Evolutionary conservation across 2,888 invertebrate species (phyloP), one percentile per base, ranked within the genome.

Genomic region (Biston betularia): DNA sequence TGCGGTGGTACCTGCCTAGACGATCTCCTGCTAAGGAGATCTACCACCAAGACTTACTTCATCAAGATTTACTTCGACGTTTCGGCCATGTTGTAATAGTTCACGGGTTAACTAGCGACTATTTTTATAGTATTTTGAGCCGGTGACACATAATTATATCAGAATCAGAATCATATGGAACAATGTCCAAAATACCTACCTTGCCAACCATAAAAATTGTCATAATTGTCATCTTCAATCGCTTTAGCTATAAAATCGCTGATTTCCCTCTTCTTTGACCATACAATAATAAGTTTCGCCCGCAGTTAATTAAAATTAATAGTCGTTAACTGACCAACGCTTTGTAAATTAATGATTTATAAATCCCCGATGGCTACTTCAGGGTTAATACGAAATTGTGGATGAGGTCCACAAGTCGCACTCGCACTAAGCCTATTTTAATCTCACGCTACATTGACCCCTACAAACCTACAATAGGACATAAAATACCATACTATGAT

Each of bases 281-380:
- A 70, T n/a, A 72, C 80, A 78, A 68, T 52, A 67, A 70, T 54
- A 79, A 81, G 79, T 82, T 84, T 85, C 79, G 78, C 84, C 84
- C 81, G 80, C 75, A 85, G 84, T 87, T 90, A 91, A 92, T 92
- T 88, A 89, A 89, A 89, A 92, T 91, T 90, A 90, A 92, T 91
- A 87, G 88, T 84, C 78, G 81, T 82, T 85, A 89, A 85, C 86
- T 81, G 86, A 84, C 84, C 85, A 84, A 77, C 79, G 77, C 81
- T 84, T 68, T 82, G 84, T 86, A 87, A 88, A 90, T 89, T 89
- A 91, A 92, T 90, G 87, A 87, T 86, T 82, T 80, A 82, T 84
- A 84, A 84, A 85, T 79, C 80, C 81, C 80, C 74, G 79, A 73
- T 72, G 71, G 85, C 87, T 88, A 89, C 88, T 84, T 84, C 80